Evolutionary conservation across 2,113 vertebrate genomes (phyloP).

Genomic region (Lepus timidus): DNA sequence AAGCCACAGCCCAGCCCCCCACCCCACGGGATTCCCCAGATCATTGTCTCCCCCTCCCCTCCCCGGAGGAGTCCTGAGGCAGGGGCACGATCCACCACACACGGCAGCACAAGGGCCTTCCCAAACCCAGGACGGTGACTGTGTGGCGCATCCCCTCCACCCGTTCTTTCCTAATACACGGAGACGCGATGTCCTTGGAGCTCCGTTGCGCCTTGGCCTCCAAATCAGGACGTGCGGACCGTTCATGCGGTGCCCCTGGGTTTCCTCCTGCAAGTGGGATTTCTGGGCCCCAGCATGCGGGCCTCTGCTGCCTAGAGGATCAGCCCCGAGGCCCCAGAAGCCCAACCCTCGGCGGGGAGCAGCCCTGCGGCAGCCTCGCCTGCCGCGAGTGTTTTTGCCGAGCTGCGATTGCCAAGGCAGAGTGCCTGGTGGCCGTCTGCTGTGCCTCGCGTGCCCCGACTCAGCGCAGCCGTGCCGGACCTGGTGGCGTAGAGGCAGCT

Average conservation of each 20-base stretch:
- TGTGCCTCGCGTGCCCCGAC: not conserved
- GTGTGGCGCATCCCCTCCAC: fast-evolving
- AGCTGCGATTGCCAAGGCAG: fast-evolving
- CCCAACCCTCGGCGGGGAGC: fast-evolving
- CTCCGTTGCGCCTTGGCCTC: not conserved
- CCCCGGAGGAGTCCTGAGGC: not conserved
- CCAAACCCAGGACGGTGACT: fast-evolving
- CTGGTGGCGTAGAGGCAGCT: not conserved
- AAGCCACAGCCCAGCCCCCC: fast-evolving
- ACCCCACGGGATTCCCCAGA: no score
- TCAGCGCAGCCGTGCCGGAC: not conserved
- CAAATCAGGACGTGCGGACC: fast-evolving
- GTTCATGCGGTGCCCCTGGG: fast-evolving
- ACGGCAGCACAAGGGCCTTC: fast-evolving
- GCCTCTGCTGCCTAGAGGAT: not conserved
- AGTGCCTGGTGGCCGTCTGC: not conserved
- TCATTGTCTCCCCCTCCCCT: no score
- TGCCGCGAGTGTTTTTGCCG: not conserved
- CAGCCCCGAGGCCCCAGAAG: fast-evolving
- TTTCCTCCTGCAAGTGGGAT: not conserved
- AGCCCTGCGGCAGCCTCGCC: not conserved
- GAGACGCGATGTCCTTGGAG: not conserved
- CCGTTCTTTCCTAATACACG: no score
- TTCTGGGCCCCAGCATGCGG: not conserved
- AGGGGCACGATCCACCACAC: not conserved